phyloP scores from a whole-genome alignment of 2,797 vertebrate genomes.

The Dryobates pubescens region DNA sequence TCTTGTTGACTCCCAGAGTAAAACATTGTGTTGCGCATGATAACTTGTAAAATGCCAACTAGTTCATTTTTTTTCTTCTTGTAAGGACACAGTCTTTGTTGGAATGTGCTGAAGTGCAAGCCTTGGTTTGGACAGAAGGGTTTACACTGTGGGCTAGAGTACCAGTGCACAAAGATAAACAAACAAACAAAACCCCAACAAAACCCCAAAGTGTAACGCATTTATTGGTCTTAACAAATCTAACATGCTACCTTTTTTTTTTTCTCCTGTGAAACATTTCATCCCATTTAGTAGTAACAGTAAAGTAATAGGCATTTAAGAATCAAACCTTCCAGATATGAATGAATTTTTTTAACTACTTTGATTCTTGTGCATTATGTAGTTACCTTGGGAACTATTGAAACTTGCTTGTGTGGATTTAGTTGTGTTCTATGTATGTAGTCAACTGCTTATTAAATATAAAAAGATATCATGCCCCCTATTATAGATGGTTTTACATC shows the following conservation, averaged over 20 bases:
- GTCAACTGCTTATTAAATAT: background rate
- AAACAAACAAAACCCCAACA: background rate
- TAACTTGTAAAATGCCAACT: background rate
- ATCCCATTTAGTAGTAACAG: background rate
- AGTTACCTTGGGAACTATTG: slow-evolving; percentile 8
- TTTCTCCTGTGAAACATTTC: background rate
- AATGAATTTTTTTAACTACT: background rate
- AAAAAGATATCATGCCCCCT: background rate
- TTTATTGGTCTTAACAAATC: background rate
- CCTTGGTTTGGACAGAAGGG: background rate
- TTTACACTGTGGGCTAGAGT: background rate
- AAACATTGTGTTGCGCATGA: background rate
- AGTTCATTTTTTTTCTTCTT: background rate
- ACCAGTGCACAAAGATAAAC: background rate
- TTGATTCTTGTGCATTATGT: background rate
- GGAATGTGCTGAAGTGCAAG: background rate
- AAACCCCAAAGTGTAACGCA: background rate
- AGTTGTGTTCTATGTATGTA: background rate
- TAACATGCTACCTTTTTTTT: background rate
- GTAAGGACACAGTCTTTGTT: background rate
- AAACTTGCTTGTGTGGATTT: background rate
- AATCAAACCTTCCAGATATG: background rate
- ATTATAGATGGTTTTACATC: background rate
- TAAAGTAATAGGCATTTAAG: background rate
- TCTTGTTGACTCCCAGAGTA: slow-evolving; percentile 22